These are phyloP conservation scores for Gnatocerus cornutus DNA, from an alignment of 2,888 invertebrate species.

Conservation along the genomic window DNA sequence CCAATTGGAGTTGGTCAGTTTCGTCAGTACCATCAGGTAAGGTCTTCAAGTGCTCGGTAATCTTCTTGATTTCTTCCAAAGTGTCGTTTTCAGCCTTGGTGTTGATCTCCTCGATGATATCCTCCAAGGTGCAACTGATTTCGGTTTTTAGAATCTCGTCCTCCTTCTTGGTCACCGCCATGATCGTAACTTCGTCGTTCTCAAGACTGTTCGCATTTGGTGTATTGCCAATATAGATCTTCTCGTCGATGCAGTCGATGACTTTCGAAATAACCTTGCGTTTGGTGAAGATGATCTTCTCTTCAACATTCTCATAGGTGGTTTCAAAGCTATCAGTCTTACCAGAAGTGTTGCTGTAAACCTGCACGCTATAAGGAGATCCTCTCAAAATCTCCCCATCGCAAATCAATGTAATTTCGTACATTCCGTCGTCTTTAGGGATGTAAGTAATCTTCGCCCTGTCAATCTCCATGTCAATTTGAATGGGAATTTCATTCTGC, in stretches of 20 bases:
- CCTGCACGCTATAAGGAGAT: constrained; percentile 75
- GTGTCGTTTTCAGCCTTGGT: constrained; percentile 39
- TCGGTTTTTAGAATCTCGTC: constrained; percentile 72
- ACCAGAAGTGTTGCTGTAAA: constrained; percentile 62
- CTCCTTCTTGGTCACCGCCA: constrained; percentile 62
- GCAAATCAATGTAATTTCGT: constrained; percentile 75
- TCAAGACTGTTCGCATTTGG: constrained; percentile 9
- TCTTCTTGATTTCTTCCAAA: constrained; percentile 30
- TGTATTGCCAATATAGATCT: constrained; percentile 44
- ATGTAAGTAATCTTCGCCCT: constrained; percentile 73
- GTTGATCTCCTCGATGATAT: constrained; percentile 51
- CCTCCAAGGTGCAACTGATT: constrained; percentile 46
- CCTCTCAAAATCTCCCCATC: constrained; percentile 75
- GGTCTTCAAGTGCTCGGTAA: constrained; percentile 25
- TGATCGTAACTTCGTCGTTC: constrained; percentile 28
- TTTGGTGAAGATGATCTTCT: constrained; percentile 63
- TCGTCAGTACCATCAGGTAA: not conserved
- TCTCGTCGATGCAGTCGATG: constrained; percentile 62
- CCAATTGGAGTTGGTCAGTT: constrained; percentile 5
- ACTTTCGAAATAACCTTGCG: constrained; percentile 60
- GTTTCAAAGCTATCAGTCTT: constrained; percentile 46
- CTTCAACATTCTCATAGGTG: constrained; percentile 39
- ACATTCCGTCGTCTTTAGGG: constrained; percentile 73
- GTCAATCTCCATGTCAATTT: constrained; percentile 71
- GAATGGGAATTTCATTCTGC: constrained; percentile 72